A percentile compares a stretch with the other conserved stretches of the same genome.
These are phyloP conservation scores for Oscheius sp. DNA, from an alignment of 2,888 invertebrate species.

Conservation along the genomic window DNA sequence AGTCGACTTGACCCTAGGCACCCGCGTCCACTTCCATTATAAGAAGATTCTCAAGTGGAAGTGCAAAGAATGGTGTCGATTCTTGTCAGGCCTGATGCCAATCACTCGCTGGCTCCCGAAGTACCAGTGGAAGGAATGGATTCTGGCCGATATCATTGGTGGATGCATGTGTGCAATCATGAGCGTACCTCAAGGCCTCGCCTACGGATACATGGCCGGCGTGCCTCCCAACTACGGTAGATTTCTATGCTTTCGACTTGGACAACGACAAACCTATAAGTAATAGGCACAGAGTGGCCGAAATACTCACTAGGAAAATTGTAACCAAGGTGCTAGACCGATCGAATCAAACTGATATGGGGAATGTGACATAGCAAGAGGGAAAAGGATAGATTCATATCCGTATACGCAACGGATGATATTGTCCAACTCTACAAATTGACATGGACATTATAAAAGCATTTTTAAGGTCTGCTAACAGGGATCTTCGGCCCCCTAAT, in stretches of 20 bases:
- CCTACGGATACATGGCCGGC: conserved; percentile 75
- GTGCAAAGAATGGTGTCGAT: conserved; percentile 50
- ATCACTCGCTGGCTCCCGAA: conserved; percentile 55
- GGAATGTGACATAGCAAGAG: too few relatives aligned
- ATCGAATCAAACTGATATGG: too few relatives aligned
- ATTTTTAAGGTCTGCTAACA: conserved; percentile 79
- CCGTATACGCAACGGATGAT: too few relatives aligned
- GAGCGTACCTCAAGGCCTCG: conserved; percentile 65
- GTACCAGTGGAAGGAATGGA: conserved; percentile 53
- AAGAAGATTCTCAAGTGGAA: conserved; percentile 45
- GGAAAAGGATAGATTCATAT: too few relatives aligned
- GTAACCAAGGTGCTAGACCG: too few relatives aligned
- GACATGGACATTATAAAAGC: too few relatives aligned
- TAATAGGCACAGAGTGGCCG: too few relatives aligned
- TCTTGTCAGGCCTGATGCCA: conserved; percentile 48
- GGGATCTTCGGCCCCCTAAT: conserved; percentile 90
- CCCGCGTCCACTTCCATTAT: conserved; percentile 39
- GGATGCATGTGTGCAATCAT: conserved; percentile 63
- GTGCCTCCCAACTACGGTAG: conserved; percentile 76
- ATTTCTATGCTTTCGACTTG: too few relatives aligned
- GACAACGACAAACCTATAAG: too few relatives aligned
- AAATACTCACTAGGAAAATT: too few relatives aligned
- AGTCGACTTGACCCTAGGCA: conserved; percentile 43
- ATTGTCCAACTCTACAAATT: too few relatives aligned
- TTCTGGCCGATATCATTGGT: conserved; percentile 56